Evolutionary conservation across 2,113 vertebrate species (phyloP).

Genomic region (Toxotes jaculatrix): DNA sequence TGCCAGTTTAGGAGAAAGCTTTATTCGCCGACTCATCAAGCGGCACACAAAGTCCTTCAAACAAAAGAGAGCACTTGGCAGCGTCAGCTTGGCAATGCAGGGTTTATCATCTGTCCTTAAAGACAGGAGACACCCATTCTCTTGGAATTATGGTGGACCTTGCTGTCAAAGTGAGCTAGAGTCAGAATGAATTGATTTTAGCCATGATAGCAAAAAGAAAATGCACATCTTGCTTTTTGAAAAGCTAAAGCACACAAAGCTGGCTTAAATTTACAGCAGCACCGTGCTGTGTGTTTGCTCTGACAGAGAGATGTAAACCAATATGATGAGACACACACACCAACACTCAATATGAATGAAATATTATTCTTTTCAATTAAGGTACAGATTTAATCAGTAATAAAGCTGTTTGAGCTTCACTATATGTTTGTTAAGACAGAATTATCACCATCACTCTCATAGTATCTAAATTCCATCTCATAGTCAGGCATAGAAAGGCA

Average conservation of each 20-base stretch:
- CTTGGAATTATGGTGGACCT: conserved; percentile 2
- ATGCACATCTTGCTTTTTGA: not conserved
- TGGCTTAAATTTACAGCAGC: not conserved
- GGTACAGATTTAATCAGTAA: conserved; percentile 14
- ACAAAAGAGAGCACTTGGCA: conserved; percentile 24
- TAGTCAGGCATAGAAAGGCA: not conserved
- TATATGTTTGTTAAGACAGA: not conserved
- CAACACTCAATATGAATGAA: not conserved
- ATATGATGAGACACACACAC: conserved; percentile 1
- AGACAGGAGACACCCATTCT: not conserved
- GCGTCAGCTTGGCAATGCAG: conserved; percentile 1
- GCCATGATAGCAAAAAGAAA: not conserved
- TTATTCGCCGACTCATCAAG: conserved; percentile 32
- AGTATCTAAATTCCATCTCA: not conserved
- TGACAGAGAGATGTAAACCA: not conserved
- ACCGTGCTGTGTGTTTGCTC: not conserved
- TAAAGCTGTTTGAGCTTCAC: not conserved
- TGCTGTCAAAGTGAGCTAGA: not conserved
- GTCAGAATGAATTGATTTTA: not conserved
- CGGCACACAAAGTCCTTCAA: not conserved
- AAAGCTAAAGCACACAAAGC: not conserved
- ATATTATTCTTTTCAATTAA: conserved; percentile 1
- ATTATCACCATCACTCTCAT: not conserved
- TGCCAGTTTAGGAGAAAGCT: conserved; percentile 32
- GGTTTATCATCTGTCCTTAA: conserved; percentile 4